Evolutionary conservation across 2,888 invertebrate species (phyloP).

Genomic region (Hydriomena furcata): DNA sequence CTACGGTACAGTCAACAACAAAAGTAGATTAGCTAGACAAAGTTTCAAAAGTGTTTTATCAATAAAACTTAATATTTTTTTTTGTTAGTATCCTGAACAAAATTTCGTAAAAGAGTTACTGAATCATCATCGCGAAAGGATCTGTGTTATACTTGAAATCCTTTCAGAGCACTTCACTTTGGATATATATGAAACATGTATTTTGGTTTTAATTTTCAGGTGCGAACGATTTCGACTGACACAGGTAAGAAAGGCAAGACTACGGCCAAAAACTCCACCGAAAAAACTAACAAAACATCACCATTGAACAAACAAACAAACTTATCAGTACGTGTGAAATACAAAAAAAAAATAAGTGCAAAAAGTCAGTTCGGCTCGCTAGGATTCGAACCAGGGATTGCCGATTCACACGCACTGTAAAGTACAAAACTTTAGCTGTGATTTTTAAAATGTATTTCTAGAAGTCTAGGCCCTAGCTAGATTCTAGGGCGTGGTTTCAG

Average conservation of each 20-base stretch:
- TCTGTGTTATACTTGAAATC: too few relatives aligned
- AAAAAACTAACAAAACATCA: constrained; percentile 40
- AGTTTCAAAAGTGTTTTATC: too few relatives aligned
- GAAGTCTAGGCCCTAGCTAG: too few relatives aligned
- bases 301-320: constrained; percentile 25
- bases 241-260: constrained; percentile 67
- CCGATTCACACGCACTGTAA: constrained; percentile 16
- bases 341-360: constrained; percentile 8
- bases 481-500: constrained; percentile 16
- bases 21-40: too few relatives aligned
- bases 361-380: constrained; percentile 2
- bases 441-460: constrained; percentile 19
- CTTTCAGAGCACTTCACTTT: neutral
- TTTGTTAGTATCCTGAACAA: too few relatives aligned
- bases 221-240: constrained; percentile 71
- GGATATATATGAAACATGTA: constrained; percentile 7
- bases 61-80: too few relatives aligned
- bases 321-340: constrained; percentile 17
- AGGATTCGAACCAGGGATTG: constrained; percentile 9
- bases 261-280: constrained; percentile 50
- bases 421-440: constrained; percentile 27
- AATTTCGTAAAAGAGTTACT: too few relatives aligned
- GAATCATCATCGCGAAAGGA: too few relatives aligned
- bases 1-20: too few relatives aligned
- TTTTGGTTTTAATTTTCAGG: constrained; percentile 49